Evolutionary conservation across 1,140 invertebrate species (phyloP).

Genomic region (Drosophila tristis): DNA sequence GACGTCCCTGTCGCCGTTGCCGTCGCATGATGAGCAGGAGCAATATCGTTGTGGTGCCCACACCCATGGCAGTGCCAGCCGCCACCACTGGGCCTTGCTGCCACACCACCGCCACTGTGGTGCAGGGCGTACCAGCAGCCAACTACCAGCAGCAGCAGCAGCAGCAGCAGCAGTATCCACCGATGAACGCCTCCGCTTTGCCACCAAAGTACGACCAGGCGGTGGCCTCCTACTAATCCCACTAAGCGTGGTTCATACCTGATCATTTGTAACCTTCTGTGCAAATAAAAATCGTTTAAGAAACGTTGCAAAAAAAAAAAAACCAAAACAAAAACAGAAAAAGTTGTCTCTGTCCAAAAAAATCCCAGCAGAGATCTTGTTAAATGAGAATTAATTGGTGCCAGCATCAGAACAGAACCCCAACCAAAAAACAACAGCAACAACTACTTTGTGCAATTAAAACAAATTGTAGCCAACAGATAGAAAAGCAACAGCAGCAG

Average conservation of each 20-base stretch:
- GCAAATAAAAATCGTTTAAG: slow-evolving; percentile 26
- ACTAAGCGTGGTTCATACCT: background rate
- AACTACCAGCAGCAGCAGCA: slow-evolving; percentile 8
- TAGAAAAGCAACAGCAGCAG: slow-evolving; percentile 28
- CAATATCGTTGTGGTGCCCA: slow-evolving; percentile 53
- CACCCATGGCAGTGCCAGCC: slow-evolving; percentile 19
- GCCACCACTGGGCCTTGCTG: slow-evolving; percentile 1
- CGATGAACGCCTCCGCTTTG: slow-evolving; percentile 8
- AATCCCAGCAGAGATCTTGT: slow-evolving; percentile 63
- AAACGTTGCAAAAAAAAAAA: slow-evolving; percentile 20
- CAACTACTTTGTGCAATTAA: slow-evolving; percentile 80
- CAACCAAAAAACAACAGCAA: no score
- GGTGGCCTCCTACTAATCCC: slow-evolving; percentile 15
- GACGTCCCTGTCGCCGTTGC: slow-evolving; percentile 62
- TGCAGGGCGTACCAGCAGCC: slow-evolving; percentile 30
- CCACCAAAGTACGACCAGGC: slow-evolving; percentile 54
- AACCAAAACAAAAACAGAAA: background rate
- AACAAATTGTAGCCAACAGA: slow-evolving; percentile 80
- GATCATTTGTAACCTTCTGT: slow-evolving; percentile 15
- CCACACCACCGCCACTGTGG: slow-evolving; percentile 28
- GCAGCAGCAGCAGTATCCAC: slow-evolving; percentile 4
- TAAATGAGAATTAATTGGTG: slow-evolving; percentile 80
- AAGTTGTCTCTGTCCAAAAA: slow-evolving; percentile 42
- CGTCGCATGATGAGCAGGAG: slow-evolving; percentile 57
- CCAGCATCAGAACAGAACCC: slow-evolving; percentile 57